Evolutionary conservation across 2,113 vertebrate species (phyloP).

Genomic region (Leucopsar rothschildi): DNA sequence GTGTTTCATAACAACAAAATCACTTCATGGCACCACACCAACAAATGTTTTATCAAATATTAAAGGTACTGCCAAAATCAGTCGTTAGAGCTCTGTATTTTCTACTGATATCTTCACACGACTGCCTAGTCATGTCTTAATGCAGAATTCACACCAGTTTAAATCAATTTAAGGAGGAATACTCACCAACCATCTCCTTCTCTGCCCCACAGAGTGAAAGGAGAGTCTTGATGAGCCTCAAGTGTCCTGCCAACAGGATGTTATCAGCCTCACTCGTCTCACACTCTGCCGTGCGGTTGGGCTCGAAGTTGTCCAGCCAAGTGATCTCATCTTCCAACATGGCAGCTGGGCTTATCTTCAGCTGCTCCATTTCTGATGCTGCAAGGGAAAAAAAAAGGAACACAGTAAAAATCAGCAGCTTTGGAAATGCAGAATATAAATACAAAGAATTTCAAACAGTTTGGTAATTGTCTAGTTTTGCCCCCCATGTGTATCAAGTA

Average conservation of each 20-base stretch:
- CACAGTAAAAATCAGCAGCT: background rate
- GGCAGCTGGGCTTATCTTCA: constrained; percentile 89
- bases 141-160: background rate
- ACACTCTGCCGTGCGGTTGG: constrained; percentile 92
- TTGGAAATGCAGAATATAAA: background rate
- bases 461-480: background rate
- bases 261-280: constrained; percentile 97
- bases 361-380: constrained; percentile 97
- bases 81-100: background rate
- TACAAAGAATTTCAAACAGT: background rate
- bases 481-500: background rate
- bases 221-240: constrained; percentile 95
- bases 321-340: constrained; percentile 99
- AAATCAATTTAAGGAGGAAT: background rate
- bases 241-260: constrained; percentile 91
- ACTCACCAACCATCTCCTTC: constrained; percentile 93
- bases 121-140: background rate
- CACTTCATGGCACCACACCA: background rate
- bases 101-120: background rate
- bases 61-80: background rate
- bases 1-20: background rate
- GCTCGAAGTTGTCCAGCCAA: constrained; percentile 98
- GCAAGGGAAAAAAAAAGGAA: background rate
- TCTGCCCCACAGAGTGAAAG: constrained; percentile 94
- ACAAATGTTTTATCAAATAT: background rate